Conservation (phyloP, 2,113 vertebrate genomes). For the Prolemur simus region DNA sequence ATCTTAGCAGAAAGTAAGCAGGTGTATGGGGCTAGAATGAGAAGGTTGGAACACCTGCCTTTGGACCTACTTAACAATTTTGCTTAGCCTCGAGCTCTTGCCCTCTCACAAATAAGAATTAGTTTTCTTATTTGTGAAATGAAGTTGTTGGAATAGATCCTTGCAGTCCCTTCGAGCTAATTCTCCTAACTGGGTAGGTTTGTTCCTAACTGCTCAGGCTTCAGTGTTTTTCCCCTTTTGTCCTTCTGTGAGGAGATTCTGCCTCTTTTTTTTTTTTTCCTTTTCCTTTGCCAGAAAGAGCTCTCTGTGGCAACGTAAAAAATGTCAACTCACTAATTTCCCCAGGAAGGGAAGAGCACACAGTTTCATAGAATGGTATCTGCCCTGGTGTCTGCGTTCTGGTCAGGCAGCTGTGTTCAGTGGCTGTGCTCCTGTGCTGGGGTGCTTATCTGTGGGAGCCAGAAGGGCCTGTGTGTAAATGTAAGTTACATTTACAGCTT, state of each 20-base stretch:
- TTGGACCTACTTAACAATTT: not conserved
- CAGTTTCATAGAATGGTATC: not conserved
- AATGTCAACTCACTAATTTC: conserved; percentile 4
- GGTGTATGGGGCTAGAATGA: not conserved
- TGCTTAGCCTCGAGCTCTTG: not conserved
- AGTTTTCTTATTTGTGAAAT: not conserved
- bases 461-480: not conserved
- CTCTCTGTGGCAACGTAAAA: not conserved
- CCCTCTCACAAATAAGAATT: not conserved
- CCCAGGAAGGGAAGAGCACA: not conserved
- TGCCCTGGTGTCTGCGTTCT: not conserved
- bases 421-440: not conserved
- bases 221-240: not conserved
- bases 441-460: conserved; percentile 28
- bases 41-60: not conserved
- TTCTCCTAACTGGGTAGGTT: not conserved
- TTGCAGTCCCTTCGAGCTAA: not conserved
- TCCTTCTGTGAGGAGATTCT: not conserved
- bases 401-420: not conserved
- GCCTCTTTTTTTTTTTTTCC: conserved; percentile 40
- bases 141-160: not conserved
- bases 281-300: not conserved
- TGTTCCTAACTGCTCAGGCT: not conserved
- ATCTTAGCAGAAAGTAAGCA: not conserved
- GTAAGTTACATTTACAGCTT: not conserved